Evolutionary conservation across 2,888 invertebrate genomes (phyloP).

Genomic region (Himalopsyche kuldschensis): DNA sequence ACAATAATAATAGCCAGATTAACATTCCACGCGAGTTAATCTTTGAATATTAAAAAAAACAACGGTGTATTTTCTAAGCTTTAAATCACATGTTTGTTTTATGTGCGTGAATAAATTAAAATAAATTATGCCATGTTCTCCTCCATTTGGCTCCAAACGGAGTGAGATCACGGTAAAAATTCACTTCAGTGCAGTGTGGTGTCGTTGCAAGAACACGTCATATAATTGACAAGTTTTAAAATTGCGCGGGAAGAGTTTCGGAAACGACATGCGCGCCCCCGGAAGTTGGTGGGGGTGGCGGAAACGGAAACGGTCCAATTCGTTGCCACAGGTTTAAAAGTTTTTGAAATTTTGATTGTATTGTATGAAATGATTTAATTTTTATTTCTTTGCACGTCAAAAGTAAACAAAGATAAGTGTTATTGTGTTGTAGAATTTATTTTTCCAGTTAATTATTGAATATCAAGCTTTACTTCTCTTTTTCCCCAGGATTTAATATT

Average conservation of each 20-base stretch:
- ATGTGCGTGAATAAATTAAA: background rate
- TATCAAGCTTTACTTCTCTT: no score
- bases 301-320: background rate
- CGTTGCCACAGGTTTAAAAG: background rate
- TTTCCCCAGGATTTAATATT: no score
- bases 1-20: background rate
- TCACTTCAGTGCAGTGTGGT: background rate
- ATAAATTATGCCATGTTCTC: background rate
- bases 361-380: no score
- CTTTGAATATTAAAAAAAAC: background rate
- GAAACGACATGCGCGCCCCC: background rate
- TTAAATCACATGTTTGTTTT: background rate
- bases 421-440: no score
- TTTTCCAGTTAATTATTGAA: no score
- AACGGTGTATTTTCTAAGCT: background rate
- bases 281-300: background rate
- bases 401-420: no score
- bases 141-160: background rate
- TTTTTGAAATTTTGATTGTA: no score
- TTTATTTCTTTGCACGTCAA: no score
- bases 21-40: background rate
- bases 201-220: background rate
- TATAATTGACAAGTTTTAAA: background rate
- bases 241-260: background rate
- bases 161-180: background rate